A percentile compares a stretch with the other conserved stretches of the same genome.
Conservation (phyloP, 2,888 invertebrate genomes). For the Smittia aterrima region DNA sequence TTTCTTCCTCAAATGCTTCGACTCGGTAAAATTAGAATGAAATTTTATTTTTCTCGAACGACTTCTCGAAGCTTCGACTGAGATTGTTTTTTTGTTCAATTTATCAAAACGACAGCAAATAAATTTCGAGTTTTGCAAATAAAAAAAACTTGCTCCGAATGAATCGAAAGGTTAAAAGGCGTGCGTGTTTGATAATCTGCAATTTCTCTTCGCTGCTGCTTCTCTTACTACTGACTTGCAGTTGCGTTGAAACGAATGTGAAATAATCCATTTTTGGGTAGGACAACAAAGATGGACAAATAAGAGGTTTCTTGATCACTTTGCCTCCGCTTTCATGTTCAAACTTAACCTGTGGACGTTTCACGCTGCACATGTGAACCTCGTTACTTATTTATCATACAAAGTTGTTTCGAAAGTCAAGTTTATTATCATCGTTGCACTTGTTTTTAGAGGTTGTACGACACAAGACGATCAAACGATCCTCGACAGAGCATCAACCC, state of each 20-base stretch:
- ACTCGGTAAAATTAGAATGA: slow-evolving; percentile 3
- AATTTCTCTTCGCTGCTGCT: neutral
- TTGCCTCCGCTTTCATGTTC: neutral
- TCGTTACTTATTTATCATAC: too few relatives aligned
- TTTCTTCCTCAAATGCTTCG: neutral
- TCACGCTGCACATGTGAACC: too few relatives aligned
- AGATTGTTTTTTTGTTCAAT: slow-evolving; percentile 15
- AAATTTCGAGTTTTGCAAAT: neutral
- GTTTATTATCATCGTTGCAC: too few relatives aligned
- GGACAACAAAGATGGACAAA: neutral
- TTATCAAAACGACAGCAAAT: slow-evolving; percentile 23
- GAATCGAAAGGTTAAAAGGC: neutral
- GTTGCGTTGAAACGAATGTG: neutral
- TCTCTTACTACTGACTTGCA: slow-evolving; percentile 21
- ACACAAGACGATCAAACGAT: too few relatives aligned
- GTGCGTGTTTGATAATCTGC: neutral
- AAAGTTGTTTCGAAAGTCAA: too few relatives aligned
- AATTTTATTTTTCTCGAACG: neutral
- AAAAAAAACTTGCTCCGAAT: slow-evolving; percentile 2
- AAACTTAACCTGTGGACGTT: too few relatives aligned
- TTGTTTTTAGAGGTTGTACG: too few relatives aligned
- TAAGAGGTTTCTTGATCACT: neutral
- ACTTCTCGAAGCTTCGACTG: neutral
- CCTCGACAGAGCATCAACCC: too few relatives aligned
- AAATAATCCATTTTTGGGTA: slow-evolving; percentile 36